Base-by-base conservation (phyloP, 1,140 invertebrate genomes). In the Drosophila novamexicana region DNA sequence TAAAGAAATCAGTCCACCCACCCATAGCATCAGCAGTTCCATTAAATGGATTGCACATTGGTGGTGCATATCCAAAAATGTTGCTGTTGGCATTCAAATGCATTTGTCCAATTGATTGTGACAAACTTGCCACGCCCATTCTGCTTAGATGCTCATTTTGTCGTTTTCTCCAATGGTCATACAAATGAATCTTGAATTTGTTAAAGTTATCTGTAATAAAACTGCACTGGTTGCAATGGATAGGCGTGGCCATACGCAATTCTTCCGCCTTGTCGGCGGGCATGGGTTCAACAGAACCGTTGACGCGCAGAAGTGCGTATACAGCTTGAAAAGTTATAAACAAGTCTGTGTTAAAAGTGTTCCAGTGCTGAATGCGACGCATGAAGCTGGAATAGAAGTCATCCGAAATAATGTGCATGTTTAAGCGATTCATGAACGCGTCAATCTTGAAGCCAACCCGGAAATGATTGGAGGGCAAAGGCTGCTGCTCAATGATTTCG, bases 321-420 rank as follows among this genome's bases (percentile, higher is more conserved):
- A 52, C 74, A 16, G 61, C 49, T 45, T 72, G 66, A 47, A 69
- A 79, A 10, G 70, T 66, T 5, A 89, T 39, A 36, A 89, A 89
- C 7, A 89, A 37, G 7, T 84, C 77, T 1, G 80, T 76, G 39
- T 89, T 77, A 12, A 90, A 89, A 0, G 67, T 76, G 29, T 84
- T 88, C 84, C 84, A 88, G 47, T 88, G 84, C 0, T 42, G 12
- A 0, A 18, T 29, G 18, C 64, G 66, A 14, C 71, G 66, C 84
- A 89, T 75, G 6, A 32, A 52, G 10, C 36, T 22, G 0, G 84
- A 66, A 37, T 49, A 59, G 47, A 84, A 89, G 12, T 89, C 84
- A 36, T 84, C 56, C 0, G 84, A 89, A 7, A 89, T 54, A 0
- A 89, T 74, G 37, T 89, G 85, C 52, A 89, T 58, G 22, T 89